phyloP scores from a whole-genome alignment of 1,140 invertebrate genomes.

The Zaprionus capensis region DNA sequence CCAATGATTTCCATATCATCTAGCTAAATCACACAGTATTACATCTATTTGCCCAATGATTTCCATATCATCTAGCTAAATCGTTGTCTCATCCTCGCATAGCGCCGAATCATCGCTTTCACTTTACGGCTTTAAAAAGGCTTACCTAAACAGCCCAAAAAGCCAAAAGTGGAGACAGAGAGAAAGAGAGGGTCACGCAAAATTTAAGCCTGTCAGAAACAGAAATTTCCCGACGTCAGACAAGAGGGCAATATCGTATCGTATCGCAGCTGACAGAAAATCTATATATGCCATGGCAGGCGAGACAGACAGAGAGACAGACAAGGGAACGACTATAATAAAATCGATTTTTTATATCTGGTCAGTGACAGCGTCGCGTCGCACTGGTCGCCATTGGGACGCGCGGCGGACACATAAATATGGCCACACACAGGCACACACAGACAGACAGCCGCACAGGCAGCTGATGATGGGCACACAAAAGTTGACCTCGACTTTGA shows the following conservation, averaged over 20 bases:
- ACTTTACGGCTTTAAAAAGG: conserved; percentile 46
- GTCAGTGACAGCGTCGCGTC: conserved; percentile 68
- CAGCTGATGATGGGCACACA: conserved; percentile 77
- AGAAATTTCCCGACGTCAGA: conserved; percentile 18
- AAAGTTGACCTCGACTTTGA: conserved; percentile 84
- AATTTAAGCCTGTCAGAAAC: conserved; percentile 65
- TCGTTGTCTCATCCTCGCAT: not conserved
- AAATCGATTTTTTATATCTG: conserved; percentile 80
- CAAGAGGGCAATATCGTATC: conserved; percentile 60
- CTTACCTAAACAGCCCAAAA: conserved; percentile 29
- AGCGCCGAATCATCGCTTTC: not conserved
- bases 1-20: not conserved
- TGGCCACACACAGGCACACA: conserved; percentile 20
- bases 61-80: not conserved
- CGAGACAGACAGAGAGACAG: conserved; percentile 38
- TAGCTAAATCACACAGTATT: not conserved
- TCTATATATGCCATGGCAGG: conserved; percentile 61
- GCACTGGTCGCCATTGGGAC: conserved; percentile 29
- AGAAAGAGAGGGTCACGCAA: not conserved
- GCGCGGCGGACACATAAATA: conserved; percentile 71
- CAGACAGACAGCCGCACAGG: conserved; percentile 10
- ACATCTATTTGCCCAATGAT: not conserved
- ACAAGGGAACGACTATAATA: conserved; percentile 63
- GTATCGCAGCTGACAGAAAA: conserved; percentile 65
- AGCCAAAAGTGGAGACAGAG: not conserved